Evolutionary conservation across 2,113 vertebrate species (phyloP).

Genomic region (Electrona antarctica): DNA sequence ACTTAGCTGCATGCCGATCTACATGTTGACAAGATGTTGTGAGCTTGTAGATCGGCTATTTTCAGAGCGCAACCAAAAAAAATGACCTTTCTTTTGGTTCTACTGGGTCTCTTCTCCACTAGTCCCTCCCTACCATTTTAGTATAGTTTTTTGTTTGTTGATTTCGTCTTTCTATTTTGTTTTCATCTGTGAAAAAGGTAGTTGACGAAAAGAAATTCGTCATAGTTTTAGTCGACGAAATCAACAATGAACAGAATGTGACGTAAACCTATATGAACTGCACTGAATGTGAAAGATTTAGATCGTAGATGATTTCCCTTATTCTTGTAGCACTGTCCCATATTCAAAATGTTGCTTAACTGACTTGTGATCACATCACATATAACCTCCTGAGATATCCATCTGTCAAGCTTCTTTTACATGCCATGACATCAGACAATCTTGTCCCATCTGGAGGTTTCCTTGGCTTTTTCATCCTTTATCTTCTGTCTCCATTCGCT

Average conservation of each 20-base stretch:
- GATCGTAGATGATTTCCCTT: background rate
- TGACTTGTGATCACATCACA: slow-evolving; percentile 2
- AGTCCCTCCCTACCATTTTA: no score
- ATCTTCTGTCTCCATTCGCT: slow-evolving; percentile 49
- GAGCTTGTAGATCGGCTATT: no score
- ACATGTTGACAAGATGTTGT: no score
- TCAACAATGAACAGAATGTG: background rate
- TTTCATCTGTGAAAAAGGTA: no score
- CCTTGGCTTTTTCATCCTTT: slow-evolving; percentile 23
- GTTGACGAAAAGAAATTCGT: no score
- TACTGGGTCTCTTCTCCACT: no score
- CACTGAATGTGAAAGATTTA: background rate
- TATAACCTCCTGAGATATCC: slow-evolving; percentile 22
- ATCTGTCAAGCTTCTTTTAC: slow-evolving; percentile 35
- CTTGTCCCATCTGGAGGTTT: slow-evolving; percentile 32
- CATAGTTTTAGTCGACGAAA: no score
- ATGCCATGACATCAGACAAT: slow-evolving; percentile 32
- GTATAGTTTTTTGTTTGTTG: no score
- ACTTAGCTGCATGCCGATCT: no score
- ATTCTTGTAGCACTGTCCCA: background rate
- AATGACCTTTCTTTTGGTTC: no score
- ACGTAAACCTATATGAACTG: slow-evolving; percentile 12
- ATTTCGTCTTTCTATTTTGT: no score
- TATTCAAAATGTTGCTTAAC: slow-evolving; percentile 1
- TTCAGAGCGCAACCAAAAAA: no score